These are phyloP conservation scores for Brachionus calyciflorus DNA, from an alignment of 1,140 invertebrate species.

Conservation along the genomic window DNA sequence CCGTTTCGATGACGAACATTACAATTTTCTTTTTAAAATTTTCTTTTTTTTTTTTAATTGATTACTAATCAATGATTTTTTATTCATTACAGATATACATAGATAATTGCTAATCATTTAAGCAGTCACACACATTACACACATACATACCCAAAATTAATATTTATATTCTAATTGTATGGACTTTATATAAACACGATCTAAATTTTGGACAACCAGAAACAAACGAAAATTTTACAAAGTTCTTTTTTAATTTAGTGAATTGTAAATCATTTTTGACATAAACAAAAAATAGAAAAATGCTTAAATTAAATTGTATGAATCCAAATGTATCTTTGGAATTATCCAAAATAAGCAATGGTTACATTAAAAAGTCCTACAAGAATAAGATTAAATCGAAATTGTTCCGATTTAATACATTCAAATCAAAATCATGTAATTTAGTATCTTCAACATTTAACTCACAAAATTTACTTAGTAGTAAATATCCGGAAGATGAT, in stretches of 20 bases:
- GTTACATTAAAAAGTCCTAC: background rate
- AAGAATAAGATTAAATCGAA: background rate
- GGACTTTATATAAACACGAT: background rate
- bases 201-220: background rate
- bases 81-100: background rate
- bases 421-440: background rate
- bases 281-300: background rate
- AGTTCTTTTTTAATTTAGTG: constrained; percentile 5
- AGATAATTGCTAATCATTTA: constrained; percentile 36
- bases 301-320: constrained; percentile 22
- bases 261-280: background rate
- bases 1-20: background rate
- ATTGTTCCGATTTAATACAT: background rate
- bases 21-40: too few species aligned
- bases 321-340: background rate
- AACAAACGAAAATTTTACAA: too few species aligned
- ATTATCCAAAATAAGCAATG: background rate
- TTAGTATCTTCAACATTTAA: background rate
- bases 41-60: too few species aligned
- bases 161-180: constrained; percentile 10
- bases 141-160: too few species aligned
- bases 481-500: background rate
- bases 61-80: constrained; percentile 32
- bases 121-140: too few species aligned
- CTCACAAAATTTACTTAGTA: background rate